Evolutionary conservation across 2,797 vertebrate species (phyloP).

Genomic region (Fringilla coelebs): DNA sequence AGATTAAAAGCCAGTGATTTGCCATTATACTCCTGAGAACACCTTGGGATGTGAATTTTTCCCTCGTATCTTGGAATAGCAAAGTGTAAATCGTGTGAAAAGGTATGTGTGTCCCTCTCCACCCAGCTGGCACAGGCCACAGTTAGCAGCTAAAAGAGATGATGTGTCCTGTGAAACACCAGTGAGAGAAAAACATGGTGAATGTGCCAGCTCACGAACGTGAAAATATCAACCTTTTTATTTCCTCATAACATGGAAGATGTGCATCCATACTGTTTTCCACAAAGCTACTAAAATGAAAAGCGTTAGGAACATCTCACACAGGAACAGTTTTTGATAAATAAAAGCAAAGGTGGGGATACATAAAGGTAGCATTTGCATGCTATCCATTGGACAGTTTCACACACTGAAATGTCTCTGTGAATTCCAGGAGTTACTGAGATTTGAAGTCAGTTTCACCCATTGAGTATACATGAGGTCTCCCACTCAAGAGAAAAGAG

Average conservation of each 20-base stretch:
- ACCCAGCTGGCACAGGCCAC: neutral
- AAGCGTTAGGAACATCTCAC: neutral
- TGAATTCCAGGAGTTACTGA: neutral
- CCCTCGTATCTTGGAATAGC: neutral
- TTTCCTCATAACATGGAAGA: neutral
- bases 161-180: neutral
- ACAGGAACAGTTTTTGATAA: neutral
- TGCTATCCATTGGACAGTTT: neutral
- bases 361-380: accelerated
- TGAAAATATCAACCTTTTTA: neutral
- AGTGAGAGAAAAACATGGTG: neutral
- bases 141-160: neutral
- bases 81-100: neutral
- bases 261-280: neutral
- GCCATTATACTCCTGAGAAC: neutral
- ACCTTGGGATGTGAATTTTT: neutral
- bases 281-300: neutral
- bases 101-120: neutral
- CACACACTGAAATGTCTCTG: neutral
- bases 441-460: neutral
- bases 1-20: neutral
- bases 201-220: accelerated
- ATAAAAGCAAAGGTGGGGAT: neutral
- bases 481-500: neutral
- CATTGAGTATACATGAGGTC: neutral